Conservation (phyloP, 2,113 vertebrate genomes). For the Prochilodus magdalenae region DNA sequence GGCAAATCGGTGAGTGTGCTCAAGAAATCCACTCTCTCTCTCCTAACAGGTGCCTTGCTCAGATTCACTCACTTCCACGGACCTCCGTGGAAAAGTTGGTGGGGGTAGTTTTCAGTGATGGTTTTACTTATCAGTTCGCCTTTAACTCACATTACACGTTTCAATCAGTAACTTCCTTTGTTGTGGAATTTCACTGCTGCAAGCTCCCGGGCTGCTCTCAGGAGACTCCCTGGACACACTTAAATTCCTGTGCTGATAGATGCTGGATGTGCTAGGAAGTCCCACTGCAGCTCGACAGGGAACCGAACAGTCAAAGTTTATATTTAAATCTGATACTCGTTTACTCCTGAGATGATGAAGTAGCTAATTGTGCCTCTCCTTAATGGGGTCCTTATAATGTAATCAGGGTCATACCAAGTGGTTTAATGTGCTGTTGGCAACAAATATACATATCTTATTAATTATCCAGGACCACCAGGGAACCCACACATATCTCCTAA, state of each 20-base stretch:
- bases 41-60: not conserved
- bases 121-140: no score
- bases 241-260: not conserved
- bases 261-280: not conserved
- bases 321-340: not conserved
- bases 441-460: no score
- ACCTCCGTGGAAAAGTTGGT: not conserved
- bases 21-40: not conserved
- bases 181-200: no score
- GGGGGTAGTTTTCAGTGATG: no score
- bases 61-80: not conserved
- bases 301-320: not conserved
- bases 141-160: no score
- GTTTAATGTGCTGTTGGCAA: no score
- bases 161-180: no score
- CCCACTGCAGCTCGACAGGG: not conserved
- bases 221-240: not conserved
- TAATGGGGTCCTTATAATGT: no score
- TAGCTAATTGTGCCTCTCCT: not conserved
- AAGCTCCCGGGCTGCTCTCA: not conserved
- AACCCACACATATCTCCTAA: no score
- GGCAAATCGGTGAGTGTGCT: conserved; percentile 84
- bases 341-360: no score
- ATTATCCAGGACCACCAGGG: no score
- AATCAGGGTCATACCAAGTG: no score